phyloP scores from a whole-genome alignment of 2,113 vertebrate genomes.

The Cervus canadensis region DNA sequence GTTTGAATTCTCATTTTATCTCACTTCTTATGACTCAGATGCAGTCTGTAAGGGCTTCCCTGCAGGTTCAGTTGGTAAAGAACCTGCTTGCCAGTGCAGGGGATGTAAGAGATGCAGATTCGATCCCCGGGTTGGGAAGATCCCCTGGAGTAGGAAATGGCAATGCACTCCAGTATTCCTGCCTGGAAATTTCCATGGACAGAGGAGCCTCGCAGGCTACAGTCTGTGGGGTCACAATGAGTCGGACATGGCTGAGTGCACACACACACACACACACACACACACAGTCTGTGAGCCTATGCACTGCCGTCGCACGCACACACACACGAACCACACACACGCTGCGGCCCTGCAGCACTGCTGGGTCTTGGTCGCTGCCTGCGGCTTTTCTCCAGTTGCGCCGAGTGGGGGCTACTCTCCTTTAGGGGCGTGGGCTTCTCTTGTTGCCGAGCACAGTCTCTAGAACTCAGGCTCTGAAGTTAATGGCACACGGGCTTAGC shows the following conservation, averaged over 20 bases:
- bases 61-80: neutral
- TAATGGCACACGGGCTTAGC: rapidly evolving
- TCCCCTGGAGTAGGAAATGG: neutral
- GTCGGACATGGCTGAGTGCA: neutral
- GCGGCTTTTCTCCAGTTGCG: neutral
- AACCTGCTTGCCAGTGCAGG: neutral
- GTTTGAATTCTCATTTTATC: neutral
- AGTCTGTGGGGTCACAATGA: neutral
- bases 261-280: neutral
- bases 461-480: neutral
- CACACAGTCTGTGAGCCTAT: too few species aligned
- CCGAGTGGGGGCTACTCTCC: neutral
- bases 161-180: neutral
- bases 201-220: neutral
- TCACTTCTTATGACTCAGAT: neutral
- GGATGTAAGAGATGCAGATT: neutral
- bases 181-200: neutral
- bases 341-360: neutral
- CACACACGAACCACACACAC: neutral
- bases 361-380: neutral
- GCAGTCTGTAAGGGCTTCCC: neutral
- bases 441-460: neutral
- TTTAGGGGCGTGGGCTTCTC: neutral
- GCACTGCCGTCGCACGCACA: too few species aligned
- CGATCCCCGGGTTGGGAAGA: neutral